Conservation (phyloP, 2,113 vertebrate species). For the Xiphophorus hellerii region DNA sequence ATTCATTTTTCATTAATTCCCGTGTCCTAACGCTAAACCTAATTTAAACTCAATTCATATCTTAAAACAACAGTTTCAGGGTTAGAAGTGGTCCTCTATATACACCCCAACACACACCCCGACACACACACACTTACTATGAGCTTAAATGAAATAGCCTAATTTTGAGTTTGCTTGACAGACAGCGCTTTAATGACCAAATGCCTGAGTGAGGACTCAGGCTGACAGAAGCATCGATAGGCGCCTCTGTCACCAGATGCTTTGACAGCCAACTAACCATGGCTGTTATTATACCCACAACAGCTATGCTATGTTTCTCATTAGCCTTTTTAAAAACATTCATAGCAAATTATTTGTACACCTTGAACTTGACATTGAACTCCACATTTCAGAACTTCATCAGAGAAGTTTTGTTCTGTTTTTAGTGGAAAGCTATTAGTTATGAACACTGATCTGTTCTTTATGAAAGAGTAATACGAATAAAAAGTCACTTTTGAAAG, state of each 20-base stretch:
- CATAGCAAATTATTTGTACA: not conserved
- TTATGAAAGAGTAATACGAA: not conserved
- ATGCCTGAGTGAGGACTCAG: conserved; percentile 53
- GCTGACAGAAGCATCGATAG: conserved; percentile 59
- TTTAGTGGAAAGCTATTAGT: not conserved
- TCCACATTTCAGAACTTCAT: not conserved
- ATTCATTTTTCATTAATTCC: too few species aligned
- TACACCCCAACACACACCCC: conserved; percentile 6
- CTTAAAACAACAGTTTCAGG: too few species aligned
- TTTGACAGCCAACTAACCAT: conserved; percentile 35
- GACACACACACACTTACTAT: conserved; percentile 20
- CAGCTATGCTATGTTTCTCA: not conserved
- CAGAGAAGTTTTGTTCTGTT: not conserved
- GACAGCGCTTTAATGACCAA: conserved; percentile 72
- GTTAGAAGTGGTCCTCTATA: too few species aligned
- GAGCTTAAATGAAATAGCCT: conserved; percentile 46
- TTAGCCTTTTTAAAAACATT: not conserved
- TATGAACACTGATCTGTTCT: too few species aligned
- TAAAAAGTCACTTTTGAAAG: not conserved
- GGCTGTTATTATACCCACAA: conserved; percentile 37
- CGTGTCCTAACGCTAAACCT: too few species aligned
- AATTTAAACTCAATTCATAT: too few species aligned
- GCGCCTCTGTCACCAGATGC: conserved; percentile 38
- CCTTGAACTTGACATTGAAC: not conserved
- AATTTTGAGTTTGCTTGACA: conserved; percentile 67